Base-by-base conservation (phyloP, 2,888 invertebrate genomes). In the Amphiduros pacificus region DNA sequence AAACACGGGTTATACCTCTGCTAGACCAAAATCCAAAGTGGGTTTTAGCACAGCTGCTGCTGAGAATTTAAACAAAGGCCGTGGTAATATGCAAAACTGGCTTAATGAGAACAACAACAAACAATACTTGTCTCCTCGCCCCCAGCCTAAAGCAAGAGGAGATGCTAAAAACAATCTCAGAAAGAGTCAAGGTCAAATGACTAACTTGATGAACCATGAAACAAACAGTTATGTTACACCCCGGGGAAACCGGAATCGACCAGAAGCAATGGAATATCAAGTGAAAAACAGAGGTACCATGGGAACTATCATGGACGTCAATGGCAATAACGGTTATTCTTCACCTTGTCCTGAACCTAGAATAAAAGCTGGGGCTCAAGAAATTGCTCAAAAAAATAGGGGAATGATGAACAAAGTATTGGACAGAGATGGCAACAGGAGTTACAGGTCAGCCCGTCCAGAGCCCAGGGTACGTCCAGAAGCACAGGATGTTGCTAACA, bases 381-480 rank as follows among this genome's bases (percentile, higher is more conserved):
- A 31, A 1, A 60, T 24, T n/a, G 54, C 49, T 2, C n/a, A 44
- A 6, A 44, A 31, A 20, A 44, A 53, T 22, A 14, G 48, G 24
- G 59, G 59, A 2, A 17, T 53, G 24, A 65, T 65, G 65, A 40
- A 28, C n/a, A 52, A 40, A 27, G 50, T 60, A 9, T 17, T 65
- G 40, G 57, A 60, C 41, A 24, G 5, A 3, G 22, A 28, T 14
- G 49, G n/a, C n/a, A 60, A 61, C 54, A 44, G 5, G 26, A 31
- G 22, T 9, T 57, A 57, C 41, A 17, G 6, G 1, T 54, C 56
- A 2, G 27, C 60, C 1, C 22, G 53, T 29, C 53, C 57, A 3
- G 58, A 55, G 49, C 60, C 63, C 3, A 27, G 65, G 1, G 63
- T 65, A 17, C 55, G 24, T 31, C 40, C 59, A 41, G 65, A 65